Percentiles rank a stretch among this genome's conserved stretches.
phyloP scores from a whole-genome alignment of 2,888 invertebrate species.

The Drosophila prolongata region DNA sequence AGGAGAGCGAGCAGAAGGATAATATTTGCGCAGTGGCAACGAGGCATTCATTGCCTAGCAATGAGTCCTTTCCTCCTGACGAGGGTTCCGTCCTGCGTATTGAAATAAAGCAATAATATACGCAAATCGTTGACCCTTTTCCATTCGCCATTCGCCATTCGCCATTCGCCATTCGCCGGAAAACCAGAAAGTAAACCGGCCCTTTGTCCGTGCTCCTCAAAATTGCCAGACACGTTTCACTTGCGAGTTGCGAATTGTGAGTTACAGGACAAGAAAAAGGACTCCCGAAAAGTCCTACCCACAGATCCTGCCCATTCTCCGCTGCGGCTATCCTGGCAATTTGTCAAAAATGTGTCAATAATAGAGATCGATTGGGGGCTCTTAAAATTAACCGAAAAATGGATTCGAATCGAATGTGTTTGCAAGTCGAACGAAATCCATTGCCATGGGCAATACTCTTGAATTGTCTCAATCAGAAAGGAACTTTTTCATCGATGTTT shows the following conservation, averaged over 20 bases:
- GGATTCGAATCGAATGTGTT: slow-evolving; percentile 37
- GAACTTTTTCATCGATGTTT: slow-evolving; percentile 8
- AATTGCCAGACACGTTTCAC: slow-evolving; percentile 68
- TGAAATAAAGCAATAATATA: slow-evolving; percentile 72
- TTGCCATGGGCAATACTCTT: slow-evolving; percentile 16
- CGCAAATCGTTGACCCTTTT: slow-evolving; percentile 67
- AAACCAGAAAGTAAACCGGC: slow-evolving; percentile 58
- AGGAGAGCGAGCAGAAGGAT: slow-evolving; percentile 35
- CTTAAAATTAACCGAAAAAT: slow-evolving; percentile 61
- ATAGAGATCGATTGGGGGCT: slow-evolving; percentile 71
- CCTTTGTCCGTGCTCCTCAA: slow-evolving; percentile 48
- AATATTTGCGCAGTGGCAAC: slow-evolving; percentile 44
- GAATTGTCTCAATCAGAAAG: slow-evolving; percentile 25
- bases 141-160: slow-evolving; percentile 38
- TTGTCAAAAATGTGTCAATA: slow-evolving; percentile 81
- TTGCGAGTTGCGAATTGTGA: slow-evolving; percentile 48
- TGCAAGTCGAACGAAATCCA: slow-evolving; percentile 17
- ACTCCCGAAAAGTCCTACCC: slow-evolving; percentile 34
- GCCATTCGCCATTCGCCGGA: slow-evolving; percentile 14
- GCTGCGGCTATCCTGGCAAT: slow-evolving; percentile 62
- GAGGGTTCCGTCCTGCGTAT: slow-evolving; percentile 62
- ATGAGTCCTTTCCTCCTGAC: slow-evolving; percentile 58
- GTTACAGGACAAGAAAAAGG: slow-evolving; percentile 43
- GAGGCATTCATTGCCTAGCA: slow-evolving; percentile 45
- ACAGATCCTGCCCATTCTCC: slow-evolving; percentile 51